Evolutionary conservation across 2,888 invertebrate genomes (phyloP), one percentile per base, ranked within the genome.

Genomic region (Drosophila pullipes): DNA sequence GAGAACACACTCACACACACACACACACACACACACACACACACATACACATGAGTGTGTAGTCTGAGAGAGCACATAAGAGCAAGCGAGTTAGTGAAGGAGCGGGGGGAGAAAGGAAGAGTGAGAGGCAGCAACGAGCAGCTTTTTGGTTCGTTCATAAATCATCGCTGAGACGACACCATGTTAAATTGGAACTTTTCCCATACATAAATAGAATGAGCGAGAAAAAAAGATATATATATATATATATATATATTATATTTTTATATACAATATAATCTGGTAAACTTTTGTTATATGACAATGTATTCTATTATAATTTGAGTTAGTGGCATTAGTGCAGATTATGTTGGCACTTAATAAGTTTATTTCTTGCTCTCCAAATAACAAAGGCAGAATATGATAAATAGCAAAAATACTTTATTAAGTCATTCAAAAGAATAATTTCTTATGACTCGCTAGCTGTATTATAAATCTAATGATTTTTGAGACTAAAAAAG

Each of bases 111-210:
- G 9, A 10, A 16, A 25, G 9, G 25, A 7, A 18, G 60, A 63
- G 71, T 28, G 73, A 74, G 71, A 59, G 69, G 49, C 44, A 70
- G 54, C 35, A 74, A 70, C 74, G 71, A 61, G 55, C 81, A 79
- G 81, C 80, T 82, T 85, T 90, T 86, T 77, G 78, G 80, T 58
- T 64, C 74, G 78, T 61, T 69, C 91, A 85, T 90, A 90, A 90
- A 90, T 90, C 90, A 90, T 90, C 61, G 76, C 89, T 83, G 90
- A 90, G 90, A 90, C 85, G 90, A 91, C 90, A 90, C 89, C 90
- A 85, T 89, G 90, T 89, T 90, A 90, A 90, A 90, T 91, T 90
- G 90, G 89, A 90, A 90, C 91, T 89, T 87, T 91, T 91, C 91
- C 91, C 89, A 90, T 90, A 85, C 80, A 85, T 76, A 83, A 81